Base-by-base conservation (phyloP, 2,888 invertebrate species). In the Arrhopalites spinosus region DNA sequence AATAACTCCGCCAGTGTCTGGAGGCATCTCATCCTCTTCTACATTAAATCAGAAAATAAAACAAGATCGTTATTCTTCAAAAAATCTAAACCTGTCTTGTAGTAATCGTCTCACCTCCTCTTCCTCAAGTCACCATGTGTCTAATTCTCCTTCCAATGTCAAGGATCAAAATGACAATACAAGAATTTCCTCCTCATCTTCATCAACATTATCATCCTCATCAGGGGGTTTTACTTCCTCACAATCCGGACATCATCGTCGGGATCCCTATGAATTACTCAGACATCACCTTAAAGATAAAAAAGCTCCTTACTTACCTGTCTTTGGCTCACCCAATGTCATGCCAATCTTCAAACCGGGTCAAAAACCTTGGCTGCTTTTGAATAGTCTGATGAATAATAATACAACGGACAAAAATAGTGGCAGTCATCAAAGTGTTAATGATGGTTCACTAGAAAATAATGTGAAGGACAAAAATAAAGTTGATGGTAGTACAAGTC, bases 281-380 rank as follows among this genome's bases (percentile, higher is more conserved):
- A 64, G 50, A 50, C 20, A 8, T n/a, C 50, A 50, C 15, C 20
- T 30, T 1, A 30, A 27, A n/a, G 64, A 64, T 30, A 64, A 64
- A 27, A 23, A 7, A 47, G 27, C 50, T n/a, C n/a, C 50, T 53
- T 64, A 73, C 27, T 45, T 73, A 17, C 25, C 45, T 43, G 17
- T 73, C 2, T 66, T 73, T 20, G 73, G 73, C 8, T 29, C 73
- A 8, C 50, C 36, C 23, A 66, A 45, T 66, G 64, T 63, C 15
- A 20, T 73, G n/a, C 73, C 73, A 8, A 73, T 73, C 36, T 73
- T 73, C 23, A 73, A 73, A 29, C 73, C 73, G 7, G 43, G 30
- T 23, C 73, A 73, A 23, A 73, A 73, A 29, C 73, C 73, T 8
- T 73, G 73, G 73, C 64, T 45, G 5, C n/a, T 73, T 3, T 30